These are phyloP conservation scores for Archocentrus centrarchus DNA, from an alignment of 2,113 vertebrate species.

Conservation along the genomic window DNA sequence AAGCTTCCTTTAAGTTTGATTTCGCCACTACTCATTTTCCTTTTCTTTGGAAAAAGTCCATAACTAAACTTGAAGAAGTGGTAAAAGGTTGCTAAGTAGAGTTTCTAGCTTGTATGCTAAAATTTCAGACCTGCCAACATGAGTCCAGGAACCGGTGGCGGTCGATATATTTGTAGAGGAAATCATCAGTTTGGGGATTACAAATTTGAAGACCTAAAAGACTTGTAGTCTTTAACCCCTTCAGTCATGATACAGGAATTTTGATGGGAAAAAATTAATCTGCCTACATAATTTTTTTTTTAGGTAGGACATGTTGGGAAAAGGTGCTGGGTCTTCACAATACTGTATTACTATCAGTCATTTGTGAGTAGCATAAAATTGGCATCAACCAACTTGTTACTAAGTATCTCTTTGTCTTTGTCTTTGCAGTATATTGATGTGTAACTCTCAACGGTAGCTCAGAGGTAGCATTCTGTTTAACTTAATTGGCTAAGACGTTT, in stretches of 20 bases:
- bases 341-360: background rate
- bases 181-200: background rate
- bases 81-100: background rate
- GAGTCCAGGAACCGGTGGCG: background rate
- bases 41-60: conserved; percentile 32
- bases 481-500: background rate
- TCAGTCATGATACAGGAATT: too few relatives aligned
- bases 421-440: background rate
- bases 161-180: background rate
- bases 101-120: background rate
- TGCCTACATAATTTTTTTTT: too few relatives aligned
- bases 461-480: background rate
- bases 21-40: conserved; percentile 19
- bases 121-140: background rate
- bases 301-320: background rate
- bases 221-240: background rate
- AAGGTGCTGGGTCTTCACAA: background rate
- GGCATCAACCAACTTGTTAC: background rate
- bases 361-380: background rate
- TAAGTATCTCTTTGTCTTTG: background rate
- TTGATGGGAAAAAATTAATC: too few relatives aligned
- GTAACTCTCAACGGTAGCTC: background rate
- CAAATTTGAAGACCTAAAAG: background rate
- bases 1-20: conserved; percentile 21
- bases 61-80: conserved; percentile 8